These are phyloP conservation scores for Scylla paramamosain DNA, from an alignment of 1,140 invertebrate genomes.

Conservation along the genomic window DNA sequence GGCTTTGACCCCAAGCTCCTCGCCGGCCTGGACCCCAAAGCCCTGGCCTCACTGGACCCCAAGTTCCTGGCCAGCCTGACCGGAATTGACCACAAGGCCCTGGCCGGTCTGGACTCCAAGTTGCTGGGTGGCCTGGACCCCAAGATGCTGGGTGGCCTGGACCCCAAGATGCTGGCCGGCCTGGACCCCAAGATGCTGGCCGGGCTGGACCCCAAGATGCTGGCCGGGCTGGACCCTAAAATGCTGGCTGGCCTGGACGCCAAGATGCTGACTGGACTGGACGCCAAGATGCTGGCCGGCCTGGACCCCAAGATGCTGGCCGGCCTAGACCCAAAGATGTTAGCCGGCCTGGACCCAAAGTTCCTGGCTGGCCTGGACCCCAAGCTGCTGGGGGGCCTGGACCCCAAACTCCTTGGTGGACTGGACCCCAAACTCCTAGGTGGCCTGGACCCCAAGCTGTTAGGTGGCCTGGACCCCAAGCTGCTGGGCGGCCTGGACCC, in stretches of 20 bases:
- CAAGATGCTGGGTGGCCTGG: conserved; percentile 66
- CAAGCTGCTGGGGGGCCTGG: conserved; percentile 74
- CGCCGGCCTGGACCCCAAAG: conserved; percentile 71
- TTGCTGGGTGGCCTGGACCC: conserved; percentile 52
- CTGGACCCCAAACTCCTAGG: conserved; percentile 77
- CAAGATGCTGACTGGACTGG: conserved; percentile 70
- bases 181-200: conserved; percentile 69
- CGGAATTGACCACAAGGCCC: conserved; percentile 74
- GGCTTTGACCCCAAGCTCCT: conserved; percentile 78
- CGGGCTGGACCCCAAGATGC: conserved; percentile 55
- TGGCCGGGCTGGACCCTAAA: conserved; percentile 64
- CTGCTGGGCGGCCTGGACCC: conserved; percentile 76
- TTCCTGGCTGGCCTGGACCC: conserved; percentile 76
- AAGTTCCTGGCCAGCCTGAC: conserved; percentile 77
- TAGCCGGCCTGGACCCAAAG: conserved; percentile 77
- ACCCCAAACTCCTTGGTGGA: conserved; percentile 75
- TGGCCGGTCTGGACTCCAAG: conserved; percentile 60
- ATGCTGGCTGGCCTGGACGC: conserved; percentile 72
- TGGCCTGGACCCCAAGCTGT: conserved; percentile 77
- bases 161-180: conserved; percentile 75
- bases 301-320: conserved; percentile 77
- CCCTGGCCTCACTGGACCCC: conserved; percentile 71
- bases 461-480: conserved; percentile 76
- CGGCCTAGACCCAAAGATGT: conserved; percentile 74
- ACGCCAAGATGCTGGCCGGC: conserved; percentile 65